phyloP scores from a whole-genome alignment of 2,888 invertebrate species.

The Fragum sueziense region DNA sequence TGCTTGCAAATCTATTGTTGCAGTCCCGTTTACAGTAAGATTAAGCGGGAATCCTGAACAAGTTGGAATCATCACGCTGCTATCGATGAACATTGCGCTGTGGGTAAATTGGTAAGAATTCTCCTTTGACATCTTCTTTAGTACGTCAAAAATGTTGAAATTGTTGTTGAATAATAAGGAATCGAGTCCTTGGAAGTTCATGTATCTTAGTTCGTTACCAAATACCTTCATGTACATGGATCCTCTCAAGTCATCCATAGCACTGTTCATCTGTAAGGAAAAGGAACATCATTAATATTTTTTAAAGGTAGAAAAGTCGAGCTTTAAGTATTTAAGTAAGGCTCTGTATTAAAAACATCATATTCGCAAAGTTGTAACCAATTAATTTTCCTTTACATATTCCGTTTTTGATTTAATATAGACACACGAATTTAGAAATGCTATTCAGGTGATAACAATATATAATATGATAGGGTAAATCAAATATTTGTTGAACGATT shows the following conservation, averaged over 20 bases:
- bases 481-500: too few relatives aligned
- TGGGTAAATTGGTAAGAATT: slow-evolving; percentile 83
- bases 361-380: too few relatives aligned
- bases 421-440: too few relatives aligned
- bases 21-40: slow-evolving; percentile 92
- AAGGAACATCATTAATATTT: too few relatives aligned
- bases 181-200: slow-evolving; percentile 62
- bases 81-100: slow-evolving; percentile 93
- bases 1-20: slow-evolving; percentile 91
- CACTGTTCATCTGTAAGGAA: slow-evolving; percentile 43
- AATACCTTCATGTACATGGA: slow-evolving; percentile 91
- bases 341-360: too few relatives aligned
- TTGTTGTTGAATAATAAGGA: slow-evolving; percentile 42
- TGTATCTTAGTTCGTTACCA: slow-evolving; percentile 89
- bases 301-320: too few relatives aligned
- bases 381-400: too few relatives aligned
- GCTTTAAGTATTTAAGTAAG: too few relatives aligned
- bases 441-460: too few relatives aligned
- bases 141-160: slow-evolving; percentile 64
- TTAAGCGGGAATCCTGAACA: slow-evolving; percentile 92
- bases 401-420: too few relatives aligned
- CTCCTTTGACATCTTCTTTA: slow-evolving; percentile 67
- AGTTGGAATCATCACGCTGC: slow-evolving; percentile 92
- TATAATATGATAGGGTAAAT: too few relatives aligned
- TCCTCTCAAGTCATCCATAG: slow-evolving; percentile 73